Percentiles rank a stretch among this genome's conserved stretches.
Evolutionary conservation across 2,113 vertebrate genomes (phyloP).

Genomic region (Entosphenus tridentatus): DNA sequence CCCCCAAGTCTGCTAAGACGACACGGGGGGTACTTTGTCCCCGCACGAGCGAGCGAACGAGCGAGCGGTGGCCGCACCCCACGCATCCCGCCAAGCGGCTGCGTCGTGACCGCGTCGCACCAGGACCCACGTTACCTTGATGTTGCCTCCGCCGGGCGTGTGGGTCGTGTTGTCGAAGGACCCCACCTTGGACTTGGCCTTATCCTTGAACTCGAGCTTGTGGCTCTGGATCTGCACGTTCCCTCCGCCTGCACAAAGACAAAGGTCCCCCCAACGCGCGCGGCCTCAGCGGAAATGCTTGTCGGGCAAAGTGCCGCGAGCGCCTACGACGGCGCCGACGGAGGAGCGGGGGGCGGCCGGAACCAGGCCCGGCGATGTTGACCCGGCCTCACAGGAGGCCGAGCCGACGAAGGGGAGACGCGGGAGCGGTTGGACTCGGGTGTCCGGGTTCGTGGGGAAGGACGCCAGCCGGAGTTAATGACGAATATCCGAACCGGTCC

Average conservation of each 20-base stretch:
- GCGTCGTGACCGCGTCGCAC: too few species aligned
- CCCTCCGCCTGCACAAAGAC: conserved; percentile 36
- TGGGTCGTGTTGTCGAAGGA: conserved; percentile 54
- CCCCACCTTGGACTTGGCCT: conserved; percentile 56
- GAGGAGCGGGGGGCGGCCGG: not conserved
- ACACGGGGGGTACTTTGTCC: too few species aligned
- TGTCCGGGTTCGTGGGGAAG: too few species aligned
- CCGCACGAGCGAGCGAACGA: too few species aligned
- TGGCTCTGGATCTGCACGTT: conserved; percentile 61
- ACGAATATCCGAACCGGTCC: too few species aligned
- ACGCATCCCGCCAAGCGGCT: too few species aligned
- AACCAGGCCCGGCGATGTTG: not conserved
- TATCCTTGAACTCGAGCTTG: conserved; percentile 63
- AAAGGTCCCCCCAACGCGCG: not conserved
- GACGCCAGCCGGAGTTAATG: too few species aligned
- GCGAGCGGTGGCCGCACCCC: too few species aligned
- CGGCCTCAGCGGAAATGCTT: not conserved
- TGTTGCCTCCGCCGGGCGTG: conserved; percentile 28
- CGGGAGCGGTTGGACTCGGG: not conserved
- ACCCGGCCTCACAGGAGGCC: not conserved
- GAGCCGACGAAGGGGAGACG: not conserved
- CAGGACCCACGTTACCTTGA: conserved; percentile 30
- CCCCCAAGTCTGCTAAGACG: too few species aligned
- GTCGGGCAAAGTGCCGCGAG: not conserved
- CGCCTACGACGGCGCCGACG: not conserved